Base-by-base conservation (phyloP, 2,113 vertebrate species). In the Balaenoptera acutorostrata region DNA sequence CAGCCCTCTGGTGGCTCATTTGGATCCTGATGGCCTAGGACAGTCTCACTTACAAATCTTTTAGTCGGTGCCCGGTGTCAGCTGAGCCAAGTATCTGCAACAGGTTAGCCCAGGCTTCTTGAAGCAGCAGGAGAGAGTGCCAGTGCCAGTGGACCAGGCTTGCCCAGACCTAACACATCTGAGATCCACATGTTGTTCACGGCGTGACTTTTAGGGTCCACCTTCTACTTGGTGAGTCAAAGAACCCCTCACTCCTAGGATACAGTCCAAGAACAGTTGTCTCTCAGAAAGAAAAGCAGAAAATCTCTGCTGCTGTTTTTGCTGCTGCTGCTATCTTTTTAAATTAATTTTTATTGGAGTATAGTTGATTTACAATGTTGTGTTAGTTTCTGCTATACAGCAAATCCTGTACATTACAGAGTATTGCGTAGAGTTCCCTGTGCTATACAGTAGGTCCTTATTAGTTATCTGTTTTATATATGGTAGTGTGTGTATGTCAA, bases 211-310 rank as follows among this genome's bases (percentile, higher is more conserved):
- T 80, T 71, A 41, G 59, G 81, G 66, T 72, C 27, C 9, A 18
- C 75, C 71, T 83, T 80, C 52, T 33, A 68, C n/a, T 55, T 77
- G 49, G 15, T 23, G 88, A 93, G 33, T 46, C 52, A 90, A 84
- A 91, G 57, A 81, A 64, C 3, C 7, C 31, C 18, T 88, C 66
- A 59, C 29, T 83, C 52, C 63, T 72, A 71, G 57, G 39, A 39
- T 33, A 23, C 6, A 59, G 20, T 17, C 41, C 71, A 86, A 90
- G 3, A 61, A 68, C 5, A 44, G 49, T 66, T 39, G 0, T 15
- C 25, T 75, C 29, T 77, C 6, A 52, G 17, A 88, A 89, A 64
- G 8, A 81, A 88, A 88, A 80, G 11, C 6, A 61, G 31, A 90
- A 89, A 33, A 33, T 5, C 14, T 59, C 12, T 90, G n/a, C 57